Conservation (phyloP, 2,797 vertebrate genomes). For the Cheracebus regulus region DNA sequence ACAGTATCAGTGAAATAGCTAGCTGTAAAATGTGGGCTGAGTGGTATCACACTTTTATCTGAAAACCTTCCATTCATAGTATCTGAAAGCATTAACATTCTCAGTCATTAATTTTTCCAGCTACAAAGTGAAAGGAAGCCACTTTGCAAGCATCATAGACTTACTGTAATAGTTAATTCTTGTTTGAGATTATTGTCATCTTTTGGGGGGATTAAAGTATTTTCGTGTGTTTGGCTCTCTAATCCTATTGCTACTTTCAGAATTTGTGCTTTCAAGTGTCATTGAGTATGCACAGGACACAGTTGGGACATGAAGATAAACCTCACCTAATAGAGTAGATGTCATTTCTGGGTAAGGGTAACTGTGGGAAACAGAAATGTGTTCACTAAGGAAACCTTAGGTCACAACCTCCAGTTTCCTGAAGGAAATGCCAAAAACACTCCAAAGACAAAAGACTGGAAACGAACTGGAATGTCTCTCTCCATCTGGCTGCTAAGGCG, state of each 20-base stretch:
- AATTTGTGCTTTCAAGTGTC: conserved; percentile 77
- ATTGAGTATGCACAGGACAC: conserved; percentile 82
- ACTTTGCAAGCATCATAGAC: not conserved
- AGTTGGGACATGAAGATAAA: conserved; percentile 87
- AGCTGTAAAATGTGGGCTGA: not conserved
- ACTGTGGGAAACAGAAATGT: conserved; percentile 85
- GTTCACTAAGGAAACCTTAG: conserved; percentile 82
- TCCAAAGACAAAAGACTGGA: conserved; percentile 87
- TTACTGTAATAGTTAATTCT: not conserved
- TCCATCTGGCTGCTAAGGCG: conserved; percentile 84
- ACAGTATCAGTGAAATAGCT: not conserved
- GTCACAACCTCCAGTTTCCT: conserved; percentile 86
- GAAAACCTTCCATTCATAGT: not conserved
- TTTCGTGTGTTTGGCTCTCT: conserved; percentile 34
- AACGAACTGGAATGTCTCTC: conserved; percentile 84
- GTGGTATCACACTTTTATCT: not conserved
- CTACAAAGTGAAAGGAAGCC: not conserved
- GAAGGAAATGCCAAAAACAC: conserved; percentile 89
- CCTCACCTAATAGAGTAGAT: conserved; percentile 78
- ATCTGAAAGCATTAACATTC: not conserved
- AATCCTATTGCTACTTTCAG: conserved; percentile 63
- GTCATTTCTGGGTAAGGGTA: conserved; percentile 78
- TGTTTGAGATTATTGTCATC: not conserved
- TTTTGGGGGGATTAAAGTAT: not conserved
- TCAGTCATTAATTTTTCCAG: not conserved